phyloP scores from a whole-genome alignment of 2,797 vertebrate species.

The Propithecus perrieri region DNA sequence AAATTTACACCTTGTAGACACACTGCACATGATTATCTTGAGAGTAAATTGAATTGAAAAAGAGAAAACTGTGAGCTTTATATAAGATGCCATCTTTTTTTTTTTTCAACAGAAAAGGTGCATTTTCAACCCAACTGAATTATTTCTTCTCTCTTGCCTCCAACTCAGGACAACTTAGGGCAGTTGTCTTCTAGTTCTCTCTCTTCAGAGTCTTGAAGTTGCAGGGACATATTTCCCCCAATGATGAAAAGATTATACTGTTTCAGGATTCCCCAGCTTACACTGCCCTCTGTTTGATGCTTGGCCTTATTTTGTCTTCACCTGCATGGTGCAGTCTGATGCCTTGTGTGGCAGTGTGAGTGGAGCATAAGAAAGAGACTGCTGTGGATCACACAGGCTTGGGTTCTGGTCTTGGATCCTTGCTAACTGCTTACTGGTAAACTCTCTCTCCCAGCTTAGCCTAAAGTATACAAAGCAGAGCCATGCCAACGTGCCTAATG shows the following conservation, averaged over 20 bases:
- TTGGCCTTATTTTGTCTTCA: rapidly evolving
- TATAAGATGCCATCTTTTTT: background rate
- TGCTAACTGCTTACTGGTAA: background rate
- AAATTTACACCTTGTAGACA: rapidly evolving
- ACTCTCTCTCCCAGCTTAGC: background rate
- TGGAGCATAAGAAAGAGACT: rapidly evolving
- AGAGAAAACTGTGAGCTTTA: background rate
- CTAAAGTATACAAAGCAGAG: background rate
- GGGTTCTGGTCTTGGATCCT: background rate
- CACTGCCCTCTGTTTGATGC: rapidly evolving
- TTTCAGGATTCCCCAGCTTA: background rate
- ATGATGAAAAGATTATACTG: background rate
- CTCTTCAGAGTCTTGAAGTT: background rate
- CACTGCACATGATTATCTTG: background rate
- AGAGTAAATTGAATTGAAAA: background rate
- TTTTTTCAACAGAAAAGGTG: background rate
- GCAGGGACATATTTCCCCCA: rapidly evolving
- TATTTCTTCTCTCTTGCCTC: background rate
- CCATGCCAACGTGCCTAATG: rapidly evolving
- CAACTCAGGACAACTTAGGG: background rate
- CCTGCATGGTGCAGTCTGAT: rapidly evolving
- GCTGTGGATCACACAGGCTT: background rate
- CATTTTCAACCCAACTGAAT: background rate
- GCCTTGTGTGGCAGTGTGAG: background rate
- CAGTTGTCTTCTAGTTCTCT: background rate